A percentile compares a stretch with the other conserved stretches of the same genome.
Conservation (phyloP, 2,797 vertebrate genomes). For the Anguilla megastoma region DNA sequence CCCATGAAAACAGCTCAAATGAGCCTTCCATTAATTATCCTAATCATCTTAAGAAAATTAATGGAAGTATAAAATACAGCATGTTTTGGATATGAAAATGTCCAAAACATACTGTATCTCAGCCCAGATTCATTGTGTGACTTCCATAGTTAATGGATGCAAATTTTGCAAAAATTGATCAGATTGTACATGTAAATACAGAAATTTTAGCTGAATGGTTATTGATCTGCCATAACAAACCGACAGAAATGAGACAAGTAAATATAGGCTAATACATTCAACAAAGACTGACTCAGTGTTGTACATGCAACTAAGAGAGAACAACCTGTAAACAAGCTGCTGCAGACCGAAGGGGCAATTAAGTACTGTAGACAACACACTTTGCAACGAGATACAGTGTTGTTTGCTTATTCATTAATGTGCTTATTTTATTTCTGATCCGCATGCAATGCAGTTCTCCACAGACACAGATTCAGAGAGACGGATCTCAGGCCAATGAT, state of each 20-base stretch:
- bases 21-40: not conserved
- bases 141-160: not conserved
- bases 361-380: not conserved
- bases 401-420: slow-evolving; percentile 6
- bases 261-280: not conserved
- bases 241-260: not conserved
- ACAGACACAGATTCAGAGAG: slow-evolving; percentile 44
- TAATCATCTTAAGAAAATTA: not conserved
- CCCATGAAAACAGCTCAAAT: not conserved
- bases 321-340: not conserved
- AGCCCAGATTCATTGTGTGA: not conserved
- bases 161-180: no score
- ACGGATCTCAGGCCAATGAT: slow-evolving; percentile 41
- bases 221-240: not conserved
- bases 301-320: not conserved
- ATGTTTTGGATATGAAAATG: not conserved
- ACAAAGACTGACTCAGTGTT: not conserved
- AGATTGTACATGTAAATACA: no score
- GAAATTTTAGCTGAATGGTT: no score
- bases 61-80: no score
- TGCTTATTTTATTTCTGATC: slow-evolving; percentile 34
- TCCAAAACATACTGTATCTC: not conserved
- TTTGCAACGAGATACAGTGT: not conserved
- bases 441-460: slow-evolving; percentile 34
- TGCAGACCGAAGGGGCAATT: not conserved